Evolutionary conservation across 1,140 invertebrate species (phyloP).

Genomic region (Phortica variegata): DNA sequence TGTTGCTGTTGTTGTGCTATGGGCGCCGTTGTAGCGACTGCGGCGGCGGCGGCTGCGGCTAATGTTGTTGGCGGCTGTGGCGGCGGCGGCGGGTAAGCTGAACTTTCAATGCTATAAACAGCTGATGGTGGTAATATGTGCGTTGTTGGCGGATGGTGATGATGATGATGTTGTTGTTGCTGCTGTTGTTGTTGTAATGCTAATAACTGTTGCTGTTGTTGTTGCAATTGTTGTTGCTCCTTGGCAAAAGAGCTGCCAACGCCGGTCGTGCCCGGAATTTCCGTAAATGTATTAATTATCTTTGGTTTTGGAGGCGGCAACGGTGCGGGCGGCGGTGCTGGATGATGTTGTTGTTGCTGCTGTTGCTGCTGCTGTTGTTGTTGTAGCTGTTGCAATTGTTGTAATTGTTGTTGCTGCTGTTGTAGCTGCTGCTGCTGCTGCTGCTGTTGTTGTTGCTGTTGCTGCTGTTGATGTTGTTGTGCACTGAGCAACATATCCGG

Average conservation of each 20-base stretch:
- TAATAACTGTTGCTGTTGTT: slow-evolving; percentile 32
- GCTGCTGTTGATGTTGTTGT: slow-evolving; percentile 17
- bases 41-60: slow-evolving; percentile 3
- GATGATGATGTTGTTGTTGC: slow-evolving; percentile 34
- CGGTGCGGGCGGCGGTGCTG: slow-evolving; percentile 35
- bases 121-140: slow-evolving; percentile 51
- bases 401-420: slow-evolving; percentile 10
- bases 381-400: slow-evolving; percentile 3
- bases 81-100: slow-evolving; percentile 8
- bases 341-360: slow-evolving; percentile 10
- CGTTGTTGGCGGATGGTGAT: slow-evolving; percentile 49
- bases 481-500: slow-evolving; percentile 29
- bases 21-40: slow-evolving; percentile 21
- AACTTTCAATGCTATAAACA: slow-evolving; percentile 51
- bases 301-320: slow-evolving; percentile 49
- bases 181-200: slow-evolving; percentile 27
- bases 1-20: slow-evolving; percentile 2
- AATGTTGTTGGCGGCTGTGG: slow-evolving; percentile 11
- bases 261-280: slow-evolving; percentile 53
- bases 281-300: slow-evolving; percentile 53
- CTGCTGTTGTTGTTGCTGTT: not conserved
- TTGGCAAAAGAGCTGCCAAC: slow-evolving; percentile 53
- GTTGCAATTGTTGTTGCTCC: slow-evolving; percentile 44
- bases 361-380: slow-evolving; percentile 13
- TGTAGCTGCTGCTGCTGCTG: slow-evolving; percentile 8